These are phyloP conservation scores for Hypolimnas misippus DNA, from an alignment of 2,888 invertebrate genomes.

Conservation along the genomic window DNA sequence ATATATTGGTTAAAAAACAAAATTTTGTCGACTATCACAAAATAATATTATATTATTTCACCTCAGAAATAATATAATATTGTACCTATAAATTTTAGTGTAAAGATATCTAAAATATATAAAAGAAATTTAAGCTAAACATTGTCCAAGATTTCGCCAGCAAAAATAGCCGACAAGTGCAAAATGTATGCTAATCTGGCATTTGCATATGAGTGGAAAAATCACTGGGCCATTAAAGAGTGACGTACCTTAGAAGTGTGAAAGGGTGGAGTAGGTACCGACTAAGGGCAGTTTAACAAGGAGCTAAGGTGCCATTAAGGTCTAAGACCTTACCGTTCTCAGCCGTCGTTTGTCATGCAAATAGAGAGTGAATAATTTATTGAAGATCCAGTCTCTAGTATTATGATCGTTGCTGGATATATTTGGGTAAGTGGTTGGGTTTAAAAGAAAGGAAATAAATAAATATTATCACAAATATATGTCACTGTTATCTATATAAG, in stretches of 20 bases:
- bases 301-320: conserved; percentile 62
- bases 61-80: no score
- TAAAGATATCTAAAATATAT: no score
- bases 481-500: no score
- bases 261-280: conserved; percentile 55
- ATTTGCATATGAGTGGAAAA: conserved; percentile 78
- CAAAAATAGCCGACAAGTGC: conserved; percentile 55
- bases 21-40: no score
- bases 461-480: no score
- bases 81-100: no score
- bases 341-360: conserved; percentile 78
- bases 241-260: conserved; percentile 56
- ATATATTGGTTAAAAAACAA: no score
- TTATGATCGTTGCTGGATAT: conserved; percentile 63
- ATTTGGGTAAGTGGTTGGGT: conserved; percentile 52
- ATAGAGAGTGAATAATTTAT: conserved; percentile 81
- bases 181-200: conserved; percentile 73
- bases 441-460: no score
- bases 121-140: conserved; percentile 21
- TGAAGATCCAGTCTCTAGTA: conserved; percentile 67
- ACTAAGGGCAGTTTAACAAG: conserved; percentile 33
- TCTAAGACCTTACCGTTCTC: conserved; percentile 69
- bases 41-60: no score
- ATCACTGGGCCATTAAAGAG: conserved; percentile 74
- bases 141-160: conserved; percentile 50